Percentiles rank a stretch among this genome's conserved stretches.
These are phyloP conservation scores for Sphinx pinastri DNA, from an alignment of 2,888 invertebrate species.

Conservation along the genomic window DNA sequence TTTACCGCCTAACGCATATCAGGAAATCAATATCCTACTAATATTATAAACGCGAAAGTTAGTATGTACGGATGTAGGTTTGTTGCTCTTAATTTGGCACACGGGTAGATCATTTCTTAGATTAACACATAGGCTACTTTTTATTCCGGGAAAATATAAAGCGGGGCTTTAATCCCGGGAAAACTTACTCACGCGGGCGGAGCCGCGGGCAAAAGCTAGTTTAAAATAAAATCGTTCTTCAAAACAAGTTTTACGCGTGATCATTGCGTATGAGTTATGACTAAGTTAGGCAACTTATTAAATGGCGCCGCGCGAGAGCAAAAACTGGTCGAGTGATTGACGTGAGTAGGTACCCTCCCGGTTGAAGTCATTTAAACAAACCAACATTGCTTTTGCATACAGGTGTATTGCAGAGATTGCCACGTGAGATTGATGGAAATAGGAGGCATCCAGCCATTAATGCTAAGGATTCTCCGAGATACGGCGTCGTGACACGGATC, in stretches of 20 bases:
- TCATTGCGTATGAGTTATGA: conserved; percentile 36
- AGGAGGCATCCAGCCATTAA: neutral
- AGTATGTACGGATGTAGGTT: too few relatives aligned
- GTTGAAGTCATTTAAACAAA: conserved; percentile 53
- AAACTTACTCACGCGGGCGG: too few relatives aligned
- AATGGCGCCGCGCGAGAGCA: conserved; percentile 57
- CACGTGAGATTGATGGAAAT: conserved; percentile 44
- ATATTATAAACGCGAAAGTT: too few relatives aligned
- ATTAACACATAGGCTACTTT: too few relatives aligned
- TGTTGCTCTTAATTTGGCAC: too few relatives aligned
- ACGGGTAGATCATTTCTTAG: too few relatives aligned
- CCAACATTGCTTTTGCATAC: conserved; percentile 49
- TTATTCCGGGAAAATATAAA: too few relatives aligned
- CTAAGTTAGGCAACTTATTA: conserved; percentile 43
- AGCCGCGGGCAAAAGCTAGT: too few relatives aligned
- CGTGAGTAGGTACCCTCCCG: conserved; percentile 41
- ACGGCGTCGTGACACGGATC: conserved; percentile 3
- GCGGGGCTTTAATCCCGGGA: too few relatives aligned
- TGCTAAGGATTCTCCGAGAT: conserved; percentile 27
- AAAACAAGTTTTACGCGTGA: conserved; percentile 22
- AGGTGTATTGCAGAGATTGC: conserved; percentile 43
- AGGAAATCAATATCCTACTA: conserved; percentile 16
- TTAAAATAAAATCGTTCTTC: conserved; percentile 8
- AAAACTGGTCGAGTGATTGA: conserved; percentile 57
- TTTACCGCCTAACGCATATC: conserved; percentile 27